phyloP scores from a whole-genome alignment of 2,797 vertebrate species.

The Astyanax mexicanus region DNA sequence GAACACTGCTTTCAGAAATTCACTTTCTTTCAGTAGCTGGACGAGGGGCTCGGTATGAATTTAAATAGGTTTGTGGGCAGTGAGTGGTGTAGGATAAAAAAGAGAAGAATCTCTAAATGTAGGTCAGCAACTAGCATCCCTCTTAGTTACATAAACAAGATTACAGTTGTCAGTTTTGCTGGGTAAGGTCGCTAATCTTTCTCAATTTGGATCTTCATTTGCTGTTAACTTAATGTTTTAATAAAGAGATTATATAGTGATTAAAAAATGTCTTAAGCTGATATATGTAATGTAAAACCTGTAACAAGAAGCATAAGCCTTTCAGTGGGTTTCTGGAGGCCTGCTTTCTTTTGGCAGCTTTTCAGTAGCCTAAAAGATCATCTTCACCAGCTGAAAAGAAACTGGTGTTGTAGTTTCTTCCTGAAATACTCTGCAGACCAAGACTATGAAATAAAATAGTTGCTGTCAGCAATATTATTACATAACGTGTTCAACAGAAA shows the following conservation, averaged over 20 bases:
- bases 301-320: not conserved
- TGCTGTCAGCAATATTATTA: constrained; percentile 22
- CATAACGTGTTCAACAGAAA: not conserved
- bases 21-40: constrained; percentile 1
- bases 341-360: constrained; percentile 5
- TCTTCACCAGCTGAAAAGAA: not conserved
- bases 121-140: constrained; percentile 1
- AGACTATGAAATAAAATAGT: constrained; percentile 7
- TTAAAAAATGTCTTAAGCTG: not conserved
- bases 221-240: not conserved
- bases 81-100: not conserved
- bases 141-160: not conserved
- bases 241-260: not conserved
- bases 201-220: not conserved
- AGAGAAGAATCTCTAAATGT: not conserved
- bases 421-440: not conserved
- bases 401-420: not conserved
- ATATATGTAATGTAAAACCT: not conserved
- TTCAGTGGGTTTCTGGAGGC: not conserved
- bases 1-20: not conserved
- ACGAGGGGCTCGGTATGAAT: not conserved
- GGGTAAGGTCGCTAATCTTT: not conserved
- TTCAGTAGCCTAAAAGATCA: not conserved
- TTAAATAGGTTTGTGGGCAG: constrained; percentile 7
- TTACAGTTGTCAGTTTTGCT: not conserved